Conservation (phyloP, 2,113 vertebrate species). For the Nycticryphes semicollaris region DNA sequence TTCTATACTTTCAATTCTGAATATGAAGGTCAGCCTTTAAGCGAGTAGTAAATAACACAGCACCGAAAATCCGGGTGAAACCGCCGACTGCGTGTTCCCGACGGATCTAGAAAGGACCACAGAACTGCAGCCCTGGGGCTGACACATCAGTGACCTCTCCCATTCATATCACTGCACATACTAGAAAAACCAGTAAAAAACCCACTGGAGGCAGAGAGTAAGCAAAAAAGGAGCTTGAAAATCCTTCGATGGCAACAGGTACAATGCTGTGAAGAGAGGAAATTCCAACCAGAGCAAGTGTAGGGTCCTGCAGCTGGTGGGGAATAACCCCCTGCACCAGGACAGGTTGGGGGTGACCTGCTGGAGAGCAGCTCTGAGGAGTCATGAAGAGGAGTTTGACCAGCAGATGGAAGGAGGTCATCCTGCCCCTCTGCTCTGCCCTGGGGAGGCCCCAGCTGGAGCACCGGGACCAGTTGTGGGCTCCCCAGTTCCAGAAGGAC, state of each 20-base stretch:
- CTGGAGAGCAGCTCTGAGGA: too few species aligned
- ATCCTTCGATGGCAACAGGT: background rate
- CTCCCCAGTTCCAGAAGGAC: too few species aligned
- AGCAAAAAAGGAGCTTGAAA: background rate
- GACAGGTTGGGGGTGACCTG: too few species aligned
- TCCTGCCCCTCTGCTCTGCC: too few species aligned
- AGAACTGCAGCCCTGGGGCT: background rate
- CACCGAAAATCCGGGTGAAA: background rate
- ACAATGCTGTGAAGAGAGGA: background rate
- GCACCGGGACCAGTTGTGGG: too few species aligned
- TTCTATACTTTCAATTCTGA: background rate
- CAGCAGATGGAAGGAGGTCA: too few species aligned
- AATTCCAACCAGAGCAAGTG: too few species aligned
- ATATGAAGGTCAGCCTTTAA: background rate
- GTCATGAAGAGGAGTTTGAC: too few species aligned
- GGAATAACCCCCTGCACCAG: too few species aligned
- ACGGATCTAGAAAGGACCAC: background rate
- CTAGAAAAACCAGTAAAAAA: background rate
- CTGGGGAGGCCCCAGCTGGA: too few species aligned
- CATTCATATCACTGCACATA: background rate
- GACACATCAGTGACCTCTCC: background rate
- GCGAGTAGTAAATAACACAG: background rate
- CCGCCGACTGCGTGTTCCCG: background rate
- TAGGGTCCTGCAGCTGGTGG: too few species aligned
- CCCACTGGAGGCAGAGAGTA: background rate